Base-by-base conservation (phyloP, 2,113 vertebrate genomes). In the Stomatorhinus ivindoensis region DNA sequence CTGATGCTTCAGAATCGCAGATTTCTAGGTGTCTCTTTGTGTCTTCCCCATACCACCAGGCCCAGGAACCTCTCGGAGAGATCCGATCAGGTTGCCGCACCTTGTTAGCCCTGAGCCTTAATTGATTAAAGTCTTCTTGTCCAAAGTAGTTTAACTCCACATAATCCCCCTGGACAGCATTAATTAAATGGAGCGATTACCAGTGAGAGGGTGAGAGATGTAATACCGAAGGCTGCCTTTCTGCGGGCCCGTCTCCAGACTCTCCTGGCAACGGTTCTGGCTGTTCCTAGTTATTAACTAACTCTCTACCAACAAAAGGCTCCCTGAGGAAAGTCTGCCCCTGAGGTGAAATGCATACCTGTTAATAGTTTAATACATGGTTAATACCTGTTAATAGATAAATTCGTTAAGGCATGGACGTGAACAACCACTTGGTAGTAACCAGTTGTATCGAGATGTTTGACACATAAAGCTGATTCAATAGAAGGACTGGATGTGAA, bases 201-300 rank as follows among this genome's bases (percentile, higher is more conserved):
- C 65, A 88, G 90, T 44, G 69, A 61, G 87, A 69, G 51, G 87
- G 89, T 87, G 35, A 84, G 55, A 61, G 88, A 88, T 89, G 88
- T 91, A 89, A 88, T 92, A 86, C 15, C 83, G 46, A 84, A 58
- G 87, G 91, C 89, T 76, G 65, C 46, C 89, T 90, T 89, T 90
- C 65, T 53, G 39, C 87, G 51, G 73, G 89, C 86, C 21, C 65
- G 86, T 88, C 86, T 58, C 89, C 88, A 87, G 85, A 86, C 73
- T 65, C 48, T 61, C 91, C 88, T 91, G 92, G 91, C 91, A 89
- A 35, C 65, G 27, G 83, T 47, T 86, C 86, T 86, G 27, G 46
- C 87, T 89, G 80, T 58, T 90, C 87, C 76, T 93, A 83, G 89
- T 93, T 93, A 93, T 91, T 93, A 91, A 93, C 87, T 92, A 93